These are phyloP conservation scores for Amphilophus citrinellus DNA, from an alignment of 2,113 vertebrate genomes.

Conservation along the genomic window DNA sequence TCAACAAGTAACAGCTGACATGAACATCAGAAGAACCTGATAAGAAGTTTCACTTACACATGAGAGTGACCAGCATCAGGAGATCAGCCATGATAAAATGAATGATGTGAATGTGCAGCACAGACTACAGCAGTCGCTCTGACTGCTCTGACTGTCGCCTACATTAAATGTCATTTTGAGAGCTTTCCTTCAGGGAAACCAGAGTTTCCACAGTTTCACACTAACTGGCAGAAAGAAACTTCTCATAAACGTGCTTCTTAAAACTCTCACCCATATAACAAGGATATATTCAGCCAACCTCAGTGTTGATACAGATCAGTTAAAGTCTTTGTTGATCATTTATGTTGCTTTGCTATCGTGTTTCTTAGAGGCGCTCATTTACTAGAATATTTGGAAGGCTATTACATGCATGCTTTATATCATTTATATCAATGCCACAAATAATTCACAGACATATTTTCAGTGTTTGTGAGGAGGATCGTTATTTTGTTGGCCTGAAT, in stretches of 20 bases:
- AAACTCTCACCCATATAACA: background rate
- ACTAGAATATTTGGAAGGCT: rapidly evolving
- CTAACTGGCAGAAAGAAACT: too few species aligned
- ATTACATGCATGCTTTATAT: background rate
- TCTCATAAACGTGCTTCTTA: background rate
- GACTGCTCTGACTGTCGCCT: background rate
- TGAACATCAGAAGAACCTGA: background rate
- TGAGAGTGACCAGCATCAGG: slow-evolving; percentile 8
- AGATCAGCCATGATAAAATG: background rate
- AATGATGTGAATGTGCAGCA: background rate
- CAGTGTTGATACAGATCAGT: background rate
- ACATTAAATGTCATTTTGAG: rapidly evolving
- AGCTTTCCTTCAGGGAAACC: background rate
- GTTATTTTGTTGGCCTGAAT: too few species aligned
- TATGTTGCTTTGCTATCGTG: background rate
- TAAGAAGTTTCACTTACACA: background rate
- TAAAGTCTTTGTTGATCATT: background rate
- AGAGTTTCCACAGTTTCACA: background rate
- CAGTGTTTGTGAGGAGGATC: too few species aligned
- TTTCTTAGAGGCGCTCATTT: background rate
- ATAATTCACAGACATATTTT: background rate
- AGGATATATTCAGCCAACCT: background rate
- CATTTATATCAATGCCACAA: background rate
- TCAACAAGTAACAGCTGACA: background rate
- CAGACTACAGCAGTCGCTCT: background rate